phyloP scores from a whole-genome alignment of 1,140 invertebrate genomes.

The Magallana ariakensis region DNA sequence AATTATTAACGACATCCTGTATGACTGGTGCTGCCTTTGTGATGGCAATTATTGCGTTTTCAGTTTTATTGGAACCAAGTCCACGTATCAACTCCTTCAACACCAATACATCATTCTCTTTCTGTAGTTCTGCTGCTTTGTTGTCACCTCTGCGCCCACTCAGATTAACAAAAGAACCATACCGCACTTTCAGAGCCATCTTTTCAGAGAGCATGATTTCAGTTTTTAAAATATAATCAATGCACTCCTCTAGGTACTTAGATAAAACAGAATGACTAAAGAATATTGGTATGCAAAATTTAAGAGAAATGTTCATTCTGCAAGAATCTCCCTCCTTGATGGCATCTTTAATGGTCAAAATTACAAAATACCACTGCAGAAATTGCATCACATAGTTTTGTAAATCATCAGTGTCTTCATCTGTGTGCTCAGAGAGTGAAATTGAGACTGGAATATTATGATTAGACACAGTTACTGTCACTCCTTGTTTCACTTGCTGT shows the following conservation, averaged over 20 bases:
- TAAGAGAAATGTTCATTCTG: slow-evolving; percentile 42
- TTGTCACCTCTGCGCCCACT: slow-evolving; percentile 46
- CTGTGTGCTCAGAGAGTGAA: background rate
- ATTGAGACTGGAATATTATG: slow-evolving; percentile 1
- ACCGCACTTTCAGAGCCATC: slow-evolving; percentile 45
- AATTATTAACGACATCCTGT: slow-evolving; percentile 41
- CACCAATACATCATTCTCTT: slow-evolving; percentile 55
- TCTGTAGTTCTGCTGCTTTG: slow-evolving; percentile 57
- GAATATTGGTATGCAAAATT: slow-evolving; percentile 49
- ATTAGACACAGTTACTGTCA: background rate
- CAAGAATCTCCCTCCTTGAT: slow-evolving; percentile 50
- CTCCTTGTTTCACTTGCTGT: too few species aligned
- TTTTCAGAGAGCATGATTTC: slow-evolving; percentile 41
- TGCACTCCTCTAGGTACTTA: slow-evolving; percentile 50
- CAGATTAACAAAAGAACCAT: slow-evolving; percentile 53
- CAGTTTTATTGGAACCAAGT: slow-evolving; percentile 56
- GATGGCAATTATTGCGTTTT: slow-evolving; percentile 52
- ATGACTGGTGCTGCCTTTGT: slow-evolving; percentile 56
- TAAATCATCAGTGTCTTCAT: slow-evolving; percentile 17
- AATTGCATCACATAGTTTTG: slow-evolving; percentile 50
- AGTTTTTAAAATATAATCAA: slow-evolving; percentile 55
- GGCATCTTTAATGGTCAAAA: slow-evolving; percentile 44
- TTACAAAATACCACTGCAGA: slow-evolving; percentile 49
- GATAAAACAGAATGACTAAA: slow-evolving; percentile 39
- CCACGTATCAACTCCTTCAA: slow-evolving; percentile 51